A percentile compares a stretch with the other conserved stretches of the same genome.
These are phyloP conservation scores for Paramormyrops hopkinsi DNA, from an alignment of 2,797 vertebrate genomes.

Conservation along the genomic window DNA sequence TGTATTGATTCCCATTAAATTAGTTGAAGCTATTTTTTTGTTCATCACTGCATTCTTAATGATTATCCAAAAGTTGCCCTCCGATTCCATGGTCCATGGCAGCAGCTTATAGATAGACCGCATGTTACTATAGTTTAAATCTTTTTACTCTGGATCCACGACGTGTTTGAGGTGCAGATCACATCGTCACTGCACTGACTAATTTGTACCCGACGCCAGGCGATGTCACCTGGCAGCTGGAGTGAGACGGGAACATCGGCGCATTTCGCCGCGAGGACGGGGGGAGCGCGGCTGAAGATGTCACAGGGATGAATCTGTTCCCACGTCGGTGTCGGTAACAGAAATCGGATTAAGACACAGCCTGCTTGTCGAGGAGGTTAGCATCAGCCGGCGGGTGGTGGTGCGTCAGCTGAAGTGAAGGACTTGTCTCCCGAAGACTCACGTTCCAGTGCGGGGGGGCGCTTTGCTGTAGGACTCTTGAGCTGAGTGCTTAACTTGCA, in stretches of 20 bases:
- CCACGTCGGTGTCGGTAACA: not conserved
- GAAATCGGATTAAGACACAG: slow-evolving; percentile 16
- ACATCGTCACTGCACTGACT: slow-evolving; percentile 49
- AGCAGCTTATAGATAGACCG: not conserved
- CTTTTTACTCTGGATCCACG: not conserved
- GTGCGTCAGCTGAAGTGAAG: not conserved
- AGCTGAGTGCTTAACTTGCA: not conserved
- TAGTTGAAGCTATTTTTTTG: not conserved
- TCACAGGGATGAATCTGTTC: slow-evolving; percentile 1
- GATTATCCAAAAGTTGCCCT: not conserved
- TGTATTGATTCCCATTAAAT: not conserved
- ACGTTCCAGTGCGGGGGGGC: not conserved
- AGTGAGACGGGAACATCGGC: not conserved
- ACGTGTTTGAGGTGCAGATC: slow-evolving; percentile 29
- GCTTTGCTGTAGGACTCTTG: not conserved
- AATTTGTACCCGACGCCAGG: slow-evolving; percentile 61
- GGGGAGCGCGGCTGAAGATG: not conserved
- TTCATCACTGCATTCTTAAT: not conserved
- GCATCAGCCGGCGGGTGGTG: not conserved
- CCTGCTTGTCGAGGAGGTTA: not conserved
- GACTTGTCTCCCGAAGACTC: not conserved
- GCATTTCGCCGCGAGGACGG: not conserved
- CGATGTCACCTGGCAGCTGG: slow-evolving; percentile 43
- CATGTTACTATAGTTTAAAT: not conserved
- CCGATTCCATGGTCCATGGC: not conserved